Percentiles rank a stretch among this genome's conserved stretches.
Evolutionary conservation across 92 coral and sea anemone genomes (phyloP).

Genomic region (Meandrina meandrites): DNA sequence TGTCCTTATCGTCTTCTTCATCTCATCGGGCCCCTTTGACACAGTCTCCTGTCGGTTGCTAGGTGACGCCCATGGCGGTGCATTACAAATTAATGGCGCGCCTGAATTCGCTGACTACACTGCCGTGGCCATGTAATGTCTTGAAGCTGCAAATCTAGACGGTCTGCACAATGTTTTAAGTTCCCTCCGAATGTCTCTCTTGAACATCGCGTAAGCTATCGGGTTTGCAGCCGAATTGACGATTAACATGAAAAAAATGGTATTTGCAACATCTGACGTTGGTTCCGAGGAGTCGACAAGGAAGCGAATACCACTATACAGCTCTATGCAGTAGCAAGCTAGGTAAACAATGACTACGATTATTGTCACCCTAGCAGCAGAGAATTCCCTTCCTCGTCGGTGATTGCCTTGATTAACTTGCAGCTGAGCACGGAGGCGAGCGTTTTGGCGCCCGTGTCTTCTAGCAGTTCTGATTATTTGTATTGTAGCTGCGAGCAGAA

Average conservation of each 20-base stretch:
- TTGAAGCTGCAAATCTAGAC: neutral
- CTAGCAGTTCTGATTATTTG: conserved; percentile 10
- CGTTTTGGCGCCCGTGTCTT: conserved; percentile 19
- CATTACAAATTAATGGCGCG: no score
- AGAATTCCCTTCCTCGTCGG: neutral
- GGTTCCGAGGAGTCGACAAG: neutral
- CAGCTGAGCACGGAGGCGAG: conserved; percentile 15
- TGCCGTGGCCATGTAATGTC: neutral
- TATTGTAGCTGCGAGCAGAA: neutral
- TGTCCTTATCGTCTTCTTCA: no score
- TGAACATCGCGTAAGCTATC: conserved; percentile 40
- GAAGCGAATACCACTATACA: conserved; percentile 13
- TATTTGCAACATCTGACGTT: neutral
- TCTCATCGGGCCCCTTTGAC: no score
- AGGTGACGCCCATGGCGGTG: no score
- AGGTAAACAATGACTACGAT: conserved; percentile 3
- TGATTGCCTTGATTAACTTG: neutral
- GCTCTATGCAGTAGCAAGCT: conserved; percentile 26
- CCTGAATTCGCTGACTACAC: neutral
- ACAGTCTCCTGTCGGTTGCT: no score
- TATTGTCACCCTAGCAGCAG: neutral
- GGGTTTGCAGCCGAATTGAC: conserved; percentile 35
- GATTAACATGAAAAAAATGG: neutral
- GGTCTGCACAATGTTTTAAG: conserved; percentile 1
- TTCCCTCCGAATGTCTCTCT: conserved; percentile 32